Evolutionary conservation across 2,888 invertebrate species (phyloP).

Genomic region (Eurytoma adleriae): DNA sequence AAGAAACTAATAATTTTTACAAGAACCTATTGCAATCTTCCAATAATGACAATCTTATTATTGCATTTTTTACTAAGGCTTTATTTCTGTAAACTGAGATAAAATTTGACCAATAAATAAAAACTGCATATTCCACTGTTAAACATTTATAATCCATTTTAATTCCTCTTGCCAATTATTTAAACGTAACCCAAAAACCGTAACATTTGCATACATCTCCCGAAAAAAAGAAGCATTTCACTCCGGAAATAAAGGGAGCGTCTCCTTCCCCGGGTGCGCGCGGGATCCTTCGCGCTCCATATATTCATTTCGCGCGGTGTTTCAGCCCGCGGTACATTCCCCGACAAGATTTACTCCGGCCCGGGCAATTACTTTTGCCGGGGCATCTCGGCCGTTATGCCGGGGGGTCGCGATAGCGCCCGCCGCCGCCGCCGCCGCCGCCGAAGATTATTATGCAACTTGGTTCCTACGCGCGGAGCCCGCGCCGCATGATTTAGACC

Average conservation of each 20-base stretch:
- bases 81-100: no score
- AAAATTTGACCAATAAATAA: no score
- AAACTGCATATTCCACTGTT: no score
- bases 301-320: slow-evolving; percentile 33
- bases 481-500: slow-evolving; percentile 34
- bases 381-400: slow-evolving; percentile 10
- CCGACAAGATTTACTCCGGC: slow-evolving; percentile 66
- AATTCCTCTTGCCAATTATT: neutral
- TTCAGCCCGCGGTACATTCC: slow-evolving; percentile 3
- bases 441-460: slow-evolving; percentile 46
- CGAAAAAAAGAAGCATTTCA: neutral
- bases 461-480: neutral
- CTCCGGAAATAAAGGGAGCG: neutral
- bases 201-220: neutral
- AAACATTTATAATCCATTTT: no score
- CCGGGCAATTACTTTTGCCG: slow-evolving; percentile 65
- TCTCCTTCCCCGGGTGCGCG: neutral
- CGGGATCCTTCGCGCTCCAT: slow-evolving; percentile 6
- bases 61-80: no score
- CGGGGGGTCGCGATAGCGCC: slow-evolving; percentile 16
- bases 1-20: no score
- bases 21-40: no score
- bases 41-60: no score
- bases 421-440: neutral
- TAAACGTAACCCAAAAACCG: neutral